Evolutionary conservation across 2,888 invertebrate genomes (phyloP), one percentile per base, ranked within the genome.

Genomic region (Plutella xylostella): DNA sequence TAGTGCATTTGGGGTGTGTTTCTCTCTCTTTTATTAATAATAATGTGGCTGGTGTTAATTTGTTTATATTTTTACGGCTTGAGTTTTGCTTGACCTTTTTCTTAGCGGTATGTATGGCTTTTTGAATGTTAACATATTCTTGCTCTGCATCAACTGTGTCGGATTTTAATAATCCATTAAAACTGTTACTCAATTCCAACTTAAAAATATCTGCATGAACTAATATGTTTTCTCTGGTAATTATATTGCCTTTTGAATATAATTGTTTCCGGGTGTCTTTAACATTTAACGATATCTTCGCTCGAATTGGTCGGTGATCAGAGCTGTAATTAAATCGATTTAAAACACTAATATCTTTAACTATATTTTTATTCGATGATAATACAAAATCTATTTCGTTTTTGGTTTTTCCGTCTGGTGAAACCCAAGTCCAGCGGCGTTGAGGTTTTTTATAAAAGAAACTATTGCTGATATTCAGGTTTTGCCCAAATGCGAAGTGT

Each of bases 331-430:
- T 31, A 15, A 22, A n/a, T 14, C 30, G 42, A 9, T 45, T 45
- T 14, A 42, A 5, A 7, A 45, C n/a, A 21, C 34, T 33, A 20
- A 46, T 17, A 25, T 49, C 34, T 35, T 43, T 45, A 14, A 48
- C 35, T 12, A 49, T 48, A 20, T 43, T 11, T 33, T 48, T 42
- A 41, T 43, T 33, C 18, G 35, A 47, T 11, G 45, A 5, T 31
- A 50, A 43, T 18, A 48, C 34, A 15, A 17, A 52, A 33, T 52
- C 52, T 9, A 50, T 52, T 42, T 52, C 52, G 17, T 52, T 46
- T 9, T 41, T 45, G 6, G 42, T 38, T 4, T 20, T 30, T 2
- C 35, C 43, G 20, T 45, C 30, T 1, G 50, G 46, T 7, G 48
- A 47, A 3, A 42, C 11, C 51, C 51, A 51, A 2, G 49, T 49